phyloP scores from a whole-genome alignment of 2,113 vertebrate species.

The Piprites chloris region DNA sequence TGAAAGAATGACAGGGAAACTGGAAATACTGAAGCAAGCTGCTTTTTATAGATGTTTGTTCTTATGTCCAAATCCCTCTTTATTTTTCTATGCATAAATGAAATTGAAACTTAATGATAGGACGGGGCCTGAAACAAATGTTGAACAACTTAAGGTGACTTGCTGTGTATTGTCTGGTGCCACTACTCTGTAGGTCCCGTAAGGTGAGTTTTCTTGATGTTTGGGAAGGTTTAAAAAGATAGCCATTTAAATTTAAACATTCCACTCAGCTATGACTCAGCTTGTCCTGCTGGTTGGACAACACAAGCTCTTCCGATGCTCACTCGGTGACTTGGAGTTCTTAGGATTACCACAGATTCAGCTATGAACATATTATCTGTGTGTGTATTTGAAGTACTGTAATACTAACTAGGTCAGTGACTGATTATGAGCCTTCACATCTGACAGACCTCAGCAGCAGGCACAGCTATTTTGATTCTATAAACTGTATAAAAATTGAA shows the following conservation, averaged over 20 bases:
- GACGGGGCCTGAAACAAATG: slow-evolving; percentile 22
- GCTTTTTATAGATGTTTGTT: slow-evolving; percentile 35
- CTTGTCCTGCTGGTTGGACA: slow-evolving; percentile 23
- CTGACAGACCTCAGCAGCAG: slow-evolving; percentile 57
- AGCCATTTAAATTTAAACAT: slow-evolving; percentile 49
- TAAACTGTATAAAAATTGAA: slow-evolving; percentile 1
- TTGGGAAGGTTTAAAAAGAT: slow-evolving; percentile 24
- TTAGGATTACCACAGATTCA: neutral
- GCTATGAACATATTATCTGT: neutral
- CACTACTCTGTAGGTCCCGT: neutral
- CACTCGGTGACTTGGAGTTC: slow-evolving; percentile 6
- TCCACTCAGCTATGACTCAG: neutral
- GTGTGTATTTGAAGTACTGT: slow-evolving; percentile 55
- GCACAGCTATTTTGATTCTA: slow-evolving; percentile 32
- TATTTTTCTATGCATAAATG: slow-evolving; percentile 54
- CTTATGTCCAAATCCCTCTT: slow-evolving; percentile 45
- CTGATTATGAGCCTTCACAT: slow-evolving; percentile 28
- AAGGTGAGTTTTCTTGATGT: slow-evolving; percentile 13
- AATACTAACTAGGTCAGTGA: slow-evolving; percentile 15
- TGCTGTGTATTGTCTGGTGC: slow-evolving; percentile 23
- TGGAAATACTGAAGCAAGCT: neutral
- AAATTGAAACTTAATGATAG: neutral
- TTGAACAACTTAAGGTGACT: neutral
- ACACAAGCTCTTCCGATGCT: neutral
- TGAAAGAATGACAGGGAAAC: neutral